These are phyloP conservation scores for Liolophura sinensis DNA, from an alignment of 1,140 invertebrate genomes.

Conservation along the genomic window DNA sequence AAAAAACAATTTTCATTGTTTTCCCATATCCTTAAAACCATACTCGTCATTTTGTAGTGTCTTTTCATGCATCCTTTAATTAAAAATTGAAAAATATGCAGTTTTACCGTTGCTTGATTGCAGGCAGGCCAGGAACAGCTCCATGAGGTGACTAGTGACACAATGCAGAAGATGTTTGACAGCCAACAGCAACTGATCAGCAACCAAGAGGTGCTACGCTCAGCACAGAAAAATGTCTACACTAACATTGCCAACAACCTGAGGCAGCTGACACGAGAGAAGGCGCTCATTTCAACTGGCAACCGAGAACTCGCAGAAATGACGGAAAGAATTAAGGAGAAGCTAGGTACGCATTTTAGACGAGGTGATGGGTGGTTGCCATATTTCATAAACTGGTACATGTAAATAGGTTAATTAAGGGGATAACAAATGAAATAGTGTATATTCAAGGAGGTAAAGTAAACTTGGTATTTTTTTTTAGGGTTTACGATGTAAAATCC, in stretches of 20 bases:
- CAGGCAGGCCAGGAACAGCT: slow-evolving; percentile 65
- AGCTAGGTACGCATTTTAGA: no score
- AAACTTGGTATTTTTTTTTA: background rate
- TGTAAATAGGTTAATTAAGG: no score
- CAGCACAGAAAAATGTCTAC: slow-evolving; percentile 62
- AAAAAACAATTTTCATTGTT: no score
- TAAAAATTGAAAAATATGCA: no score
- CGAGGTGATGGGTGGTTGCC: no score
- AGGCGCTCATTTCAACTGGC: slow-evolving; percentile 65
- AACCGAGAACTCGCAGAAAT: slow-evolving; percentile 64
- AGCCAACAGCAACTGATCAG: slow-evolving; percentile 63
- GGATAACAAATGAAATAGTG: no score
- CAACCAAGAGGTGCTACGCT: slow-evolving; percentile 63
- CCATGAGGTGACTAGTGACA: slow-evolving; percentile 61
- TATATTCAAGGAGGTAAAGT: background rate
- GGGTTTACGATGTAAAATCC: background rate
- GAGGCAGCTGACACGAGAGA: slow-evolving; percentile 65
- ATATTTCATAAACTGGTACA: no score
- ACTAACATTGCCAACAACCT: slow-evolving; percentile 65
- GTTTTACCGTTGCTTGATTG: slow-evolving; percentile 21
- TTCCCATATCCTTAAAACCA: no score
- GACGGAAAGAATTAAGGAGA: slow-evolving; percentile 64
- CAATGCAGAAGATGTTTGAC: slow-evolving; percentile 60
- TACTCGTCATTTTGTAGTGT: no score
- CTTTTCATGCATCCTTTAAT: no score